Base-by-base conservation (phyloP, 2,113 vertebrate species). In the Onychorhynchus coronatus region DNA sequence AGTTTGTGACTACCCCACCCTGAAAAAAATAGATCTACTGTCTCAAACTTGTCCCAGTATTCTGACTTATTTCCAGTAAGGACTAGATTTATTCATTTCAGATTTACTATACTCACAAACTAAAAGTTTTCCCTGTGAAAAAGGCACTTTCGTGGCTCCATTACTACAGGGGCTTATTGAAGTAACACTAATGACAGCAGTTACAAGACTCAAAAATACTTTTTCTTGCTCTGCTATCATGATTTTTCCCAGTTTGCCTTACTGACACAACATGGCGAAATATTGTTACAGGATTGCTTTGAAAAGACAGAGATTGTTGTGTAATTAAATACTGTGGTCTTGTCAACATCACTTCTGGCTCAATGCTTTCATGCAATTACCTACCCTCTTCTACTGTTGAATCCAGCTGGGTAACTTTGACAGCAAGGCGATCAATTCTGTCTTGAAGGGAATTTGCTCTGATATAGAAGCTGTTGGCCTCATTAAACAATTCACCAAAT, bases 361-460 rank as follows among this genome's bases (percentile, higher is more conserved):
- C 93, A 79, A 5, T 62, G 78, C 90, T 78, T 85, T 91, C 91
- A 65, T 47, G 88, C 87, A 96, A 95, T 97, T 97, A 98, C 99
- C 95, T 98, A 99, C 99, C 99, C 98, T 99, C 99, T 96, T 99
- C 99, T 86, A 99, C 99, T 0, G 99, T 99, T 55, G 99, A 99
- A 98, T 99, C 99, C 98, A 99, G 98, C 98, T 99, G 99, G 35
- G 99, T 99, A 96, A 99, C 99, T 98, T 99, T 99, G 97, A 99
- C 98, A 86, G 99, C 99, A 55, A 99, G 99, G 58, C 99, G 99
- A 98, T 99, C 99, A 55, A 99, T 99, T 95, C 99, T 99, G 97
- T 99, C 99, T 98, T 99, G 99, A 86, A 99, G 99, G 91, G 99
- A 99, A 98, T 99, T 99, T 95, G 99, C 99, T 93, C 99, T 98